Percentiles rank a stretch among this genome's conserved stretches.
phyloP scores from a whole-genome alignment of 2,113 vertebrate species.

The Dicaeum eximium region DNA sequence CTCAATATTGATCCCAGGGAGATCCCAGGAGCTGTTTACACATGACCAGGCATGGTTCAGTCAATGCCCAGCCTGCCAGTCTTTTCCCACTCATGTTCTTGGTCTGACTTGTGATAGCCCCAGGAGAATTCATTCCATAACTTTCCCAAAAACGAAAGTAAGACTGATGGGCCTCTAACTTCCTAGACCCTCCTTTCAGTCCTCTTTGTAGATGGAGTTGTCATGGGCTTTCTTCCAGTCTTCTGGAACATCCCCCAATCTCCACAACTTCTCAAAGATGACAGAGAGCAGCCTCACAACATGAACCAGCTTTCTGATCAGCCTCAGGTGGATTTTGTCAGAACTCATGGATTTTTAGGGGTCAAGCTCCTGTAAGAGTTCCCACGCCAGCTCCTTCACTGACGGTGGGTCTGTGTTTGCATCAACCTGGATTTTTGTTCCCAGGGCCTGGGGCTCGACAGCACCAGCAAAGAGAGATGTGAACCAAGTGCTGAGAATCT shows the following conservation, averaged over 20 bases:
- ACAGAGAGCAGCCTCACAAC: background rate
- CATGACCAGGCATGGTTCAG: no score
- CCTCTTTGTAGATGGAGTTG: background rate
- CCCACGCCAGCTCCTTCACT: background rate
- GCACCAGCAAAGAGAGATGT: fast-evolving
- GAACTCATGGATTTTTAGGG: background rate
- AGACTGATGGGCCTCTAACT: background rate
- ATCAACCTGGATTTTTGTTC: background rate
- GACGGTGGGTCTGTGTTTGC: fast-evolving
- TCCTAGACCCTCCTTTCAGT: background rate
- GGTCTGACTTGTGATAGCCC: background rate
- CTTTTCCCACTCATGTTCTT: background rate
- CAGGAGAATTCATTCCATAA: background rate
- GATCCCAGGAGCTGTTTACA: background rate
- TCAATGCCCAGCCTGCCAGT: no score
- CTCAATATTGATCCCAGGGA: background rate
- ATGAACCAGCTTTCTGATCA: background rate
- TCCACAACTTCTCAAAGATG: background rate
- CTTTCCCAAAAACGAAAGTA: background rate
- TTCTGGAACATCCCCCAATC: fast-evolving
- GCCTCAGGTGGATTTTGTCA: background rate
- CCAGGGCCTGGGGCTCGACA: background rate
- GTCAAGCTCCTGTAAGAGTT: background rate
- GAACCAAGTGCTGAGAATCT: background rate
- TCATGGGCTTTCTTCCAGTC: background rate